A percentile compares a stretch with the other conserved stretches of the same genome.
Conservation (phyloP, 2,797 vertebrate genomes). For the Catamblyrhynchus diadema region DNA sequence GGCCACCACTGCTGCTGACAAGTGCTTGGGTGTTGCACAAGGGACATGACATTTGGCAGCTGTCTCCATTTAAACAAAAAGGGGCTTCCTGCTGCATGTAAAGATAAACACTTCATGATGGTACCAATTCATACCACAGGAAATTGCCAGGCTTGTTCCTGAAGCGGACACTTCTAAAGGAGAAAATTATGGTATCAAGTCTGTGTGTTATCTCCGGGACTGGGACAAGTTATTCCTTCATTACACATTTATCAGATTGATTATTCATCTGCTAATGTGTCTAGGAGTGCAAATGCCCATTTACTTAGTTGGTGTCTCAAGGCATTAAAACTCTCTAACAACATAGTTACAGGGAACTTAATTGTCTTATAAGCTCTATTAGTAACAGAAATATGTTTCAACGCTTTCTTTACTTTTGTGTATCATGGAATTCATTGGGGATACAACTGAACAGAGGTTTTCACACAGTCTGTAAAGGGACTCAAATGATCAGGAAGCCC, state of each 20-base stretch:
- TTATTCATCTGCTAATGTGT: constrained; percentile 15
- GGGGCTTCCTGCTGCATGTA: background rate
- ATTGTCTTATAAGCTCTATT: background rate
- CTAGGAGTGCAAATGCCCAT: background rate
- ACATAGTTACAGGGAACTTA: background rate
- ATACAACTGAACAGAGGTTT: background rate
- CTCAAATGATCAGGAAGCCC: background rate
- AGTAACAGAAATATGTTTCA: background rate
- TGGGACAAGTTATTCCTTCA: constrained; percentile 5
- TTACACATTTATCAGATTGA: background rate
- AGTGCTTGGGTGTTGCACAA: background rate
- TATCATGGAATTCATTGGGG: background rate
- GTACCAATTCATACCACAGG: background rate
- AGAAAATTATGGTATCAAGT: background rate
- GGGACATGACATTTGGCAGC: background rate
- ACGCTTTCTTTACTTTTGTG: background rate
- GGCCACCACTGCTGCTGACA: background rate
- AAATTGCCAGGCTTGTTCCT: background rate
- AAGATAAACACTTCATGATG: background rate
- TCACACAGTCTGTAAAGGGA: background rate
- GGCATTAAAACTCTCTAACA: background rate
- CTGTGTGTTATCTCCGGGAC: background rate
- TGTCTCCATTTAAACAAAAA: background rate
- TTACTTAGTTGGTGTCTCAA: constrained; percentile 6
- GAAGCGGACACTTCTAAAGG: background rate